These are phyloP conservation scores for Cephalopterus ornatus DNA, from an alignment of 2,113 vertebrate genomes.

Conservation along the genomic window DNA sequence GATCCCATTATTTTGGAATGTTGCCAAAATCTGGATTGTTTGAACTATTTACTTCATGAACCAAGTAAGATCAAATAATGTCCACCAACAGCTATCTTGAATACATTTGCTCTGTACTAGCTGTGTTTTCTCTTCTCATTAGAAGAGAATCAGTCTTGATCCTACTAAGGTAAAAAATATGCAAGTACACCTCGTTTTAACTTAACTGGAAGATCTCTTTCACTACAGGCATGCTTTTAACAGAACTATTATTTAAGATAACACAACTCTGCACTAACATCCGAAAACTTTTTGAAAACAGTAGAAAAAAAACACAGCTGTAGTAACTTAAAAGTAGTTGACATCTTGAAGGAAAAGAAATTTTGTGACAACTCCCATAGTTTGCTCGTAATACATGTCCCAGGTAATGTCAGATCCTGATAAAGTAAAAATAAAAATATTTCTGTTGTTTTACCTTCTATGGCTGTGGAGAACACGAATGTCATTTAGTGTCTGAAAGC, in stretches of 20 bases:
- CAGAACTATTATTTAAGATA: not conserved
- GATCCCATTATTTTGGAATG: not conserved
- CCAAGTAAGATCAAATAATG: not conserved
- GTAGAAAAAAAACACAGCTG: not conserved
- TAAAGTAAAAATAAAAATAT: not conserved
- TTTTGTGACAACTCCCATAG: not conserved
- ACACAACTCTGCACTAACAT: not conserved
- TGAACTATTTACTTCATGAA: not conserved
- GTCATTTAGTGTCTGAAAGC: not conserved
- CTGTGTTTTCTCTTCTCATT: not conserved
- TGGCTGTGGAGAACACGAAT: not conserved
- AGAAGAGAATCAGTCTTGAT: not conserved
- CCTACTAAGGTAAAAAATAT: not conserved
- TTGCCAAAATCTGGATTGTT: not conserved
- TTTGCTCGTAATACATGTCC: not conserved
- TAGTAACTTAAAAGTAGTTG: not conserved
- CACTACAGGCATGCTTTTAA: not conserved
- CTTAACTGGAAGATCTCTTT: not conserved
- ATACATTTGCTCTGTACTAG: not conserved
- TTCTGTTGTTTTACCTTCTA: not conserved
- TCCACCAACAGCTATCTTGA: not conserved
- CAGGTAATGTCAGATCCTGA: not conserved
- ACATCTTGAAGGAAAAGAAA: not conserved
- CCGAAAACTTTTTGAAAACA: not conserved
- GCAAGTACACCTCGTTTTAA: not conserved